A percentile compares a stretch with the other conserved stretches of the same genome.
Conservation (phyloP, 2,888 invertebrate species). For the Operophtera brumata region DNA sequence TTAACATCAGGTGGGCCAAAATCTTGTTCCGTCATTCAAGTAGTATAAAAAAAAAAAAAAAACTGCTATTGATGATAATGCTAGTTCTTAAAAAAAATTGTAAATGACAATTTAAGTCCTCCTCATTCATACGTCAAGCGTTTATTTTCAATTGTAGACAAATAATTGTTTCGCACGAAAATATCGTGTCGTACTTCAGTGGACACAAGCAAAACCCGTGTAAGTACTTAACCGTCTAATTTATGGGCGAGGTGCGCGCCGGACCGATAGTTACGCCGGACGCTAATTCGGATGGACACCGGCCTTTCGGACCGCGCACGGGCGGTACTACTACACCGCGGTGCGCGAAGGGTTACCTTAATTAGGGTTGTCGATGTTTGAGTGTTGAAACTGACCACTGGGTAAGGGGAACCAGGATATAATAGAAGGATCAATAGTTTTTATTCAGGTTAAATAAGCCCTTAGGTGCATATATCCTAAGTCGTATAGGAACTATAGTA, state of each 20-base stretch:
- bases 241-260: slow-evolving; percentile 74
- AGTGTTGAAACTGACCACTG: slow-evolving; percentile 14
- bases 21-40: no score
- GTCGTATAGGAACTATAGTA: no score
- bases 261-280: slow-evolving; percentile 67
- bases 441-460: no score
- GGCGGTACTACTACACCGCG: background rate
- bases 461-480: no score
- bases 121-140: no score
- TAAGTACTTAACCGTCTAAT: slow-evolving; percentile 69
- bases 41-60: no score
- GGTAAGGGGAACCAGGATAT: background rate
- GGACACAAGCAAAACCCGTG: slow-evolving; percentile 58
- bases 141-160: no score
- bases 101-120: no score
- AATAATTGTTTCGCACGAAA: background rate
- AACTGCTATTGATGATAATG: no score
- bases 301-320: slow-evolving; percentile 16
- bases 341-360: slow-evolving; percentile 25
- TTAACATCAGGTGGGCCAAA: no score
- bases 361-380: slow-evolving; percentile 18
- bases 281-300: slow-evolving; percentile 68
- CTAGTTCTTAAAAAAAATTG: no score
- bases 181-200: slow-evolving; percentile 31
- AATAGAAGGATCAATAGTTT: no score